These are phyloP conservation scores for Agrenia bidenticulata DNA, from an alignment of 2,888 invertebrate species.

Conservation along the genomic window DNA sequence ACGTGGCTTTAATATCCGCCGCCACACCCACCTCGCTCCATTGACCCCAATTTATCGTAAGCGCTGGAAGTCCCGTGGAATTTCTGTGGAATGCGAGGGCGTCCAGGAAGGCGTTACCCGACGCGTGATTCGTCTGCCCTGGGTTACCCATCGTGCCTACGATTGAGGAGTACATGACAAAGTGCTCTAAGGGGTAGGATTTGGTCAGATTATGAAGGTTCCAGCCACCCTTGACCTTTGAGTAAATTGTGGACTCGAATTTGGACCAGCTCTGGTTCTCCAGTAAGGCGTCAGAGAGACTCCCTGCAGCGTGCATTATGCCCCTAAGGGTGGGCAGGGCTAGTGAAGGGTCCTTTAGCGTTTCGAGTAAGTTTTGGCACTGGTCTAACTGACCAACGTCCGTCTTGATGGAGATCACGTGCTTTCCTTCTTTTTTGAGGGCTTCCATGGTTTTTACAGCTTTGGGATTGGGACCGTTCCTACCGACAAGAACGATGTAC, in stretches of 20 bases:
- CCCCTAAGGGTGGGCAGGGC: constrained; percentile 14
- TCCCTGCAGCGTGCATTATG: constrained; percentile 21
- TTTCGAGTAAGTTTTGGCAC: constrained; percentile 12
- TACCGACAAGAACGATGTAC: background rate
- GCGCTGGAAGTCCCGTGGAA: constrained; percentile 21
- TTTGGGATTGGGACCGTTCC: background rate
- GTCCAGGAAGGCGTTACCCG: constrained; percentile 24
- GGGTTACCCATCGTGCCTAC: constrained; percentile 12
- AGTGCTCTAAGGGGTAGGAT: constrained; percentile 21
- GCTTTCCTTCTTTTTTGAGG: constrained; percentile 13
- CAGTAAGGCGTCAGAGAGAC: constrained; percentile 12
- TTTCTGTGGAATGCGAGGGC: constrained; percentile 17
- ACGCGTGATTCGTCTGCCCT: constrained; percentile 25
- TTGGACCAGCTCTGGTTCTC: constrained; percentile 19
- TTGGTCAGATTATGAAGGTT: constrained; percentile 23
- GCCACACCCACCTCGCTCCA: constrained; percentile 26
- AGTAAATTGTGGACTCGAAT: constrained; percentile 1
- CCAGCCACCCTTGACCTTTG: constrained; percentile 23
- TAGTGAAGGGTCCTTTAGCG: background rate
- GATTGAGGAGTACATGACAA: constrained; percentile 27
- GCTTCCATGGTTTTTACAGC: constrained; percentile 2
- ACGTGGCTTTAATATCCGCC: background rate
- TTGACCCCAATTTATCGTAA: constrained; percentile 25
- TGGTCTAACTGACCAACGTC: constrained; percentile 25
- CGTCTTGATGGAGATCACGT: constrained; percentile 14